Evolutionary conservation across 37 sponge, comb jelly and placozoan genomes (phyloP).

Genomic region (Petrosia ficiformis): DNA sequence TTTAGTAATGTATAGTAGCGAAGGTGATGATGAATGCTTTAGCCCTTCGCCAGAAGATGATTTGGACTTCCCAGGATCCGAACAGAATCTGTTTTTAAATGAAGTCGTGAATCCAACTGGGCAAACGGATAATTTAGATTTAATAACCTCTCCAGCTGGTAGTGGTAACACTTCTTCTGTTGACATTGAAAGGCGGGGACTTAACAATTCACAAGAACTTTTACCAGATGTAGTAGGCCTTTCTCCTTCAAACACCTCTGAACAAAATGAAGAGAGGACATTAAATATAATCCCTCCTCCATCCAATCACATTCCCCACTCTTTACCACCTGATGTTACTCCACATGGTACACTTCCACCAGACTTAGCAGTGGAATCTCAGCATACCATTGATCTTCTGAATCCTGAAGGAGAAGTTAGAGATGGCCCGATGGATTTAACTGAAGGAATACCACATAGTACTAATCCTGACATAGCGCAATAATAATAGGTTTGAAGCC

Average conservation of each 20-base stretch:
- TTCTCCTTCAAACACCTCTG: neutral
- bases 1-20: constrained; percentile 17
- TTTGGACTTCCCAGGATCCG: too few relatives aligned
- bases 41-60: neutral
- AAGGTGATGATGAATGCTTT: neutral
- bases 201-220: neutral
- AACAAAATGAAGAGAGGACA: too few relatives aligned
- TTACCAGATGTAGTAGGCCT: neutral
- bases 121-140: neutral
- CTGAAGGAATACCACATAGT: neutral
- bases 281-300: too few relatives aligned
- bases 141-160: neutral
- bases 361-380: constrained; percentile 2
- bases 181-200: too few relatives aligned
- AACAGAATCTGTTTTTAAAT: neutral
- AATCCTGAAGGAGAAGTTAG: neutral
- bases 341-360: neutral
- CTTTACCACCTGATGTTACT: constrained; percentile 6
- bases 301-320: neutral
- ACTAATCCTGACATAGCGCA: neutral
- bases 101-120: neutral
- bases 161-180: neutral
- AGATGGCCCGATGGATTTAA: neutral
- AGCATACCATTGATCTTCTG: neutral
- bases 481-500: too few relatives aligned